phyloP scores from a whole-genome alignment of 2,888 invertebrate species.

The Drosophila rellima region DNA sequence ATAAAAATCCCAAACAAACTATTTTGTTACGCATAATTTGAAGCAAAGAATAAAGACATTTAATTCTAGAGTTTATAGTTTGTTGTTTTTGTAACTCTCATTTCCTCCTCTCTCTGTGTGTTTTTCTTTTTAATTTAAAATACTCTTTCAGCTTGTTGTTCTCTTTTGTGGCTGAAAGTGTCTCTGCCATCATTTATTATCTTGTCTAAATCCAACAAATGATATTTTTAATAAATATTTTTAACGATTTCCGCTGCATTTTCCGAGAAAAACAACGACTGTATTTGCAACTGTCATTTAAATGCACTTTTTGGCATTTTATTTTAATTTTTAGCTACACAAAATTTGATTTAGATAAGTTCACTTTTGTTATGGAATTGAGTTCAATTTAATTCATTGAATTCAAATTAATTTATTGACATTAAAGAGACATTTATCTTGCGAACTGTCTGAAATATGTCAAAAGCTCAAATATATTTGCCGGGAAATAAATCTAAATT shows the following conservation, averaged over 20 bases:
- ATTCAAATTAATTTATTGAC: constrained; percentile 56
- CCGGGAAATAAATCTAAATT: constrained; percentile 74
- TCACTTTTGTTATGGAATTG: not conserved
- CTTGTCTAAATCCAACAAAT: constrained; percentile 39
- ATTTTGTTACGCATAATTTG: constrained; percentile 45
- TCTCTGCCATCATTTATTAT: constrained; percentile 61
- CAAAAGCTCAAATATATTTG: constrained; percentile 68
- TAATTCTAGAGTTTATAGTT: constrained; percentile 28
- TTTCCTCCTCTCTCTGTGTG: not conserved
- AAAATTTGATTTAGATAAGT: not conserved
- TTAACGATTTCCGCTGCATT: constrained; percentile 23
- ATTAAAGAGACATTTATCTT: constrained; percentile 72
- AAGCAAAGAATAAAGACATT: constrained; percentile 33
- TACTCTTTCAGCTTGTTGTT: not conserved
- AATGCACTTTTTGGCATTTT: constrained; percentile 6
- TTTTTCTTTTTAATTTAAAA: not conserved
- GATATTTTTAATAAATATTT: constrained; percentile 38
- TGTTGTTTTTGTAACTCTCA: constrained; percentile 16
- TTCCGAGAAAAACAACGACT: constrained; percentile 27
- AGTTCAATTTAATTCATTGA: constrained; percentile 1
- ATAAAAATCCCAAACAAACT: constrained; percentile 55
- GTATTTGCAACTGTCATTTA: constrained; percentile 11
- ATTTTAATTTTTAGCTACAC: not conserved
- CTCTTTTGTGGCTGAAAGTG: constrained; percentile 21
- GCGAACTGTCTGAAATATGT: constrained; percentile 67